Percentiles rank a stretch among this genome's conserved stretches.
Evolutionary conservation across 2,888 invertebrate genomes (phyloP).

Genomic region (Escarpia spicata): DNA sequence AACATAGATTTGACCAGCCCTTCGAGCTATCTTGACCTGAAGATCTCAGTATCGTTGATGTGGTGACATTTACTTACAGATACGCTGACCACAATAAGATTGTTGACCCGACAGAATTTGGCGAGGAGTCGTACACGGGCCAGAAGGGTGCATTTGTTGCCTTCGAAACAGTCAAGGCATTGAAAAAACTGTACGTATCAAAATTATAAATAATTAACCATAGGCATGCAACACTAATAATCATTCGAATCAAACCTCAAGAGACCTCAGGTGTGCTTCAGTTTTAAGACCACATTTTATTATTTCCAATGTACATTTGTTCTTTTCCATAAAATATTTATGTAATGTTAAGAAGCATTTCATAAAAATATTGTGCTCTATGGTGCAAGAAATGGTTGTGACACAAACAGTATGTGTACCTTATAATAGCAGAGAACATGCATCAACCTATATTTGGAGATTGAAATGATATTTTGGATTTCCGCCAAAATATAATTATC

Average conservation of each 20-base stretch:
- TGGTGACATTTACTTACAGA: not conserved
- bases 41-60: not conserved
- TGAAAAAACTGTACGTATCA: not conserved
- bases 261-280: not conserved
- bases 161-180: not conserved
- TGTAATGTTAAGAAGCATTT: not conserved
- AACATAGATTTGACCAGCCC: too few species aligned
- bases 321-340: not conserved
- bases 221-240: not conserved
- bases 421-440: too few species aligned
- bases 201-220: not conserved
- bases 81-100: not conserved
- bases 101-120: not conserved
- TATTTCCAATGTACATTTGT: not conserved
- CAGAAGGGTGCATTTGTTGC: not conserved
- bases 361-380: not conserved
- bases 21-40: too few species aligned
- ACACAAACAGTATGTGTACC: too few species aligned
- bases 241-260: not conserved
- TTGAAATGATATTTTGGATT: too few species aligned
- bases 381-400: too few species aligned
- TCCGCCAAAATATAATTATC: too few species aligned
- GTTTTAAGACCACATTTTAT: not conserved
- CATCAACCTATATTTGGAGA: too few species aligned
- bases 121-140: not conserved